These are phyloP conservation scores for Bursaphelenchus okinawaensis DNA, from an alignment of 2,888 invertebrate species.

Conservation along the genomic window DNA sequence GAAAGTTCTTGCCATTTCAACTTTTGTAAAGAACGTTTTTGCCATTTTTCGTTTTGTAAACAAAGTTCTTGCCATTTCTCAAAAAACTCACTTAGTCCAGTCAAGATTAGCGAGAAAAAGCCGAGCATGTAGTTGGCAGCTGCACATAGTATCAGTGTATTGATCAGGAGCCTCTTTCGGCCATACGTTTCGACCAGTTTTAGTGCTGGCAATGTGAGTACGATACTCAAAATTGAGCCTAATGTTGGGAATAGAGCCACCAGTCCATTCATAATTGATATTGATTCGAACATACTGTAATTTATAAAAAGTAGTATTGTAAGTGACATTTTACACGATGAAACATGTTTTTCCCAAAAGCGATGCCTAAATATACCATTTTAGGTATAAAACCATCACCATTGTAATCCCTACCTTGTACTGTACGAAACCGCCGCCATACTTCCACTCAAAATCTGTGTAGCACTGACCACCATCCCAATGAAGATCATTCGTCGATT, in stretches of 20 bases:
- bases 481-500: slow-evolving; percentile 37
- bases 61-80: too few relatives aligned
- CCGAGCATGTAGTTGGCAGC: slow-evolving; percentile 36
- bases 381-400: not conserved
- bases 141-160: slow-evolving; percentile 43
- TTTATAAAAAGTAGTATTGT: not conserved
- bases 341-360: too few relatives aligned
- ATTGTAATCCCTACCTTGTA: slow-evolving; percentile 33
- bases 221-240: slow-evolving; percentile 41
- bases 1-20: too few relatives aligned
- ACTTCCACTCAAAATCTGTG: slow-evolving; percentile 46
- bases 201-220: slow-evolving; percentile 49
- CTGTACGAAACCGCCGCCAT: slow-evolving; percentile 51
- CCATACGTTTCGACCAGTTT: slow-evolving; percentile 47
- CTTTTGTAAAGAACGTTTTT: too few relatives aligned
- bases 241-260: slow-evolving; percentile 46
- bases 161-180: slow-evolving; percentile 41
- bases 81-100: slow-evolving; percentile 20
- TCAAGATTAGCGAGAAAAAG: slow-evolving; percentile 39
- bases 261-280: slow-evolving; percentile 40
- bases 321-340: not conserved
- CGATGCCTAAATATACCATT: too few relatives aligned
- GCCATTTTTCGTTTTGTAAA: too few relatives aligned
- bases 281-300: slow-evolving; percentile 48
- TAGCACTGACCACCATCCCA: slow-evolving; percentile 45